Evolutionary conservation across 2,888 invertebrate genomes (phyloP), one percentile per base, ranked within the genome.

Genomic region (Microctonus hyperodae): DNA sequence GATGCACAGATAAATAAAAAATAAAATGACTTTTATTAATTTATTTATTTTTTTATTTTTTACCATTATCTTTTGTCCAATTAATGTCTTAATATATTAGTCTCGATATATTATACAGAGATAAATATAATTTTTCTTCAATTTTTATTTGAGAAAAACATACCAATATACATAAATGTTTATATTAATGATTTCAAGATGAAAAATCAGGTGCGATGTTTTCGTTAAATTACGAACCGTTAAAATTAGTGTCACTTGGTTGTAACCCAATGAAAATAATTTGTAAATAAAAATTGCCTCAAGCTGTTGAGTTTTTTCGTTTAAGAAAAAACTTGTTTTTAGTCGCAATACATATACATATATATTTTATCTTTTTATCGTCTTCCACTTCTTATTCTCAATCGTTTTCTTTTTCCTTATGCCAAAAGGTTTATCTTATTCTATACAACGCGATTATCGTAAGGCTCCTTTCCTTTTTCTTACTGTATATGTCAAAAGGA

Each of bases 221-320:
- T 44, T 64, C 65, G 62, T 65, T 68, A 71, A 69, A 69, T 69
- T 64, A 48, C 57, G 63, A 28, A 56, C 65, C 64, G 62, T 69
- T 71, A 68, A 71, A 71, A 71, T 71, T 68, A 69, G 66, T 64
- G 65, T 69, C 69, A 40, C 48, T 56, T 7, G 48, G 51, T 65
- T 62, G 64, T 65, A 61, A 44, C 20, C 50, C 56, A 59, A 57
- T 69, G 65, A 62, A 68, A 65, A 68, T 71, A 71, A 71, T 71
- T 69, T 69, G 64, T 69, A 58, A 62, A 65, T 64, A 57, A 64
- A 44, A 69, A 71, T 68, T 66, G 64, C 65, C 64, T 16, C 44
- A 33, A 35, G 33, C 35, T 22, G 25, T 48, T 62, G 37, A 35
- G 25, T 23, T 20, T 58, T 40, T 58, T 37, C 1, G 16, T 40